Conservation (phyloP, 2,797 vertebrate genomes). For the Cryptoprocta ferox region DNA sequence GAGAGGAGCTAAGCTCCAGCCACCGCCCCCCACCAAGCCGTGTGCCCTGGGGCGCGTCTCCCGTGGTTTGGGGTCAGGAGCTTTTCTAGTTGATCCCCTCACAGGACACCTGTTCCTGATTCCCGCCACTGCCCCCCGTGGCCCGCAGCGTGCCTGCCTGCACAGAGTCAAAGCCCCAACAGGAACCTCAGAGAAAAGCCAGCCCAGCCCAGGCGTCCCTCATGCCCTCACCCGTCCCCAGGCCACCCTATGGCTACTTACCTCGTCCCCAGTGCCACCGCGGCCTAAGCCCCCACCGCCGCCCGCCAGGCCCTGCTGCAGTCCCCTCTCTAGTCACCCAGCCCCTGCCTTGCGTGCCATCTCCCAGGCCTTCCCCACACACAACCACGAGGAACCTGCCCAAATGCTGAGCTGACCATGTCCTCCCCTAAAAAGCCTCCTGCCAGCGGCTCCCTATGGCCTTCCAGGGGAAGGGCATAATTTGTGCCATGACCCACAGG, state of each 20-base stretch:
- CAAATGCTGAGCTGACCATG: fast-evolving
- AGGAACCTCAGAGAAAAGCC: background rate
- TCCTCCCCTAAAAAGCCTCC: background rate
- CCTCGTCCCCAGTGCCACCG: background rate
- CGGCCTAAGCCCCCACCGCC: fast-evolving
- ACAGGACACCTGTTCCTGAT: background rate
- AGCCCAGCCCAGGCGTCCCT: background rate
- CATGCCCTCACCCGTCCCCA: fast-evolving
- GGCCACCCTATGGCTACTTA: fast-evolving
- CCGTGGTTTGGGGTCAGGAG: background rate
- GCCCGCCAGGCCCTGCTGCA: background rate
- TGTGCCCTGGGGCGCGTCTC: fast-evolving
- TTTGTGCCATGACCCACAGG: fast-evolving
- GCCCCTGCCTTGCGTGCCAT: background rate
- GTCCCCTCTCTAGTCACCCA: background rate
- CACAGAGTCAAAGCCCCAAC: background rate
- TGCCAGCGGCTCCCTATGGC: fast-evolving
- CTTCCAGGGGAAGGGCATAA: background rate
- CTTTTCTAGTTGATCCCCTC: background rate
- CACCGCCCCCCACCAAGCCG: background rate
- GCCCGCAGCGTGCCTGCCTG: fast-evolving
- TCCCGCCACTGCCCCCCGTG: fast-evolving
- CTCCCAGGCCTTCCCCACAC: background rate
- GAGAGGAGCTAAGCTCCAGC: background rate
- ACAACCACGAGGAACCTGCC: background rate